Evolutionary conservation across 2,113 vertebrate genomes (phyloP).

Genomic region (Callorhinus ursinus): DNA sequence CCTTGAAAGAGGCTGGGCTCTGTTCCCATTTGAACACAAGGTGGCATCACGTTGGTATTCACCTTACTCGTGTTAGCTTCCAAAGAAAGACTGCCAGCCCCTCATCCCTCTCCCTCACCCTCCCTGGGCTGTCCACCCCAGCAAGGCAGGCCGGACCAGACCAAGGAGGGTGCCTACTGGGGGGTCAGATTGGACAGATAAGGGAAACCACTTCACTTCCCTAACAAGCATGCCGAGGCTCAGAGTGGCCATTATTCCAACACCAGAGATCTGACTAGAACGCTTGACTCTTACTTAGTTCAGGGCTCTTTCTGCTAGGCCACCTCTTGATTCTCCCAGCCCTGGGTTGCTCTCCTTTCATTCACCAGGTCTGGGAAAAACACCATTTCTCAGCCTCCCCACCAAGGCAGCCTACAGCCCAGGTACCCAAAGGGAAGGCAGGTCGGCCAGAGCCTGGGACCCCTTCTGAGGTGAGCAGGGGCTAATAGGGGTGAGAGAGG

Average conservation of each 20-base stretch:
- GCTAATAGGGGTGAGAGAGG: not conserved
- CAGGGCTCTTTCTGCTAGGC: not conserved
- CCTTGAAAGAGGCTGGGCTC: fast-evolving
- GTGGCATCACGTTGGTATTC: constrained; percentile 68
- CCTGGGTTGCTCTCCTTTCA: not conserved
- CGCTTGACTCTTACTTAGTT: not conserved
- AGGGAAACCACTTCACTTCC: not conserved
- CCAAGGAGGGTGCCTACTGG: not conserved
- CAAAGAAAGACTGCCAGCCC: not conserved
- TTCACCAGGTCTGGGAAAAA: not conserved
- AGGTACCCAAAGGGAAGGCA: not conserved
- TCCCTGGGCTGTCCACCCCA: not conserved
- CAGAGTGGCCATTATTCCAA: not conserved
- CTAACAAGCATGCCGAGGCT: not conserved
- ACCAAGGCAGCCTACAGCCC: not conserved
- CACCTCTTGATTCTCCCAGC: not conserved
- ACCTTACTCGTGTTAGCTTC: not conserved
- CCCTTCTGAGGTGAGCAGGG: not conserved
- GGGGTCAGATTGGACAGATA: not conserved
- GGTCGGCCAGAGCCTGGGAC: not conserved
- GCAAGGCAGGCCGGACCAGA: not conserved
- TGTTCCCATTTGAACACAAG: constrained; percentile 64
- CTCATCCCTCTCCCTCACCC: not conserved
- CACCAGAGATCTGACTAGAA: not conserved
- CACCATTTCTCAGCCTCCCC: not conserved